Conservation (phyloP, 2,113 vertebrate species). For the Cyanistes caeruleus region DNA sequence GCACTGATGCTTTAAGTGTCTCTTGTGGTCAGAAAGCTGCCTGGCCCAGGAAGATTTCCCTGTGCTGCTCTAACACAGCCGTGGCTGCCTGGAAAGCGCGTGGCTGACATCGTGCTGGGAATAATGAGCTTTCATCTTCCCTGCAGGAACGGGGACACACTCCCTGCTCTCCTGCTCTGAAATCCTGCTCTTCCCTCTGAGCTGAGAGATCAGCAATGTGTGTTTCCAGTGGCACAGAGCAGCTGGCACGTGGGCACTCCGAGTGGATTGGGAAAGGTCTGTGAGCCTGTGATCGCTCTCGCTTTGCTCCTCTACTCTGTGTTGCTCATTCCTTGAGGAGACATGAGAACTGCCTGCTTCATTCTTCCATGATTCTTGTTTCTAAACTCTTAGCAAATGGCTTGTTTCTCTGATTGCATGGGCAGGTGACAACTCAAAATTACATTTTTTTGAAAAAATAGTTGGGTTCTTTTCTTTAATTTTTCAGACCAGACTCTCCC, state of each 20-base stretch:
- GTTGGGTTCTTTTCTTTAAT: neutral
- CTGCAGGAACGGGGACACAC: neutral
- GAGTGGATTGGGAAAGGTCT: neutral
- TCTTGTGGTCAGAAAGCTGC: neutral
- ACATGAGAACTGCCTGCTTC: neutral
- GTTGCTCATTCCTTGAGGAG: neutral
- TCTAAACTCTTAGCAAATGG: neutral
- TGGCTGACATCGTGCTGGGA: accelerated
- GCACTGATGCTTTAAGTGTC: accelerated
- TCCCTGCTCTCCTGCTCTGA: neutral
- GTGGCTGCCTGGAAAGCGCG: accelerated
- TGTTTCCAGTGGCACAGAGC: neutral
- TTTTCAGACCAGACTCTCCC: neutral
- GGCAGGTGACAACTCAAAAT: neutral
- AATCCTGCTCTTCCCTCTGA: neutral
- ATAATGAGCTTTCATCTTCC: neutral
- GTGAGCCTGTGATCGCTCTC: accelerated
- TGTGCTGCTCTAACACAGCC: neutral
- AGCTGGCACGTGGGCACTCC: accelerated
- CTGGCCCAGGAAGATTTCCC: neutral
- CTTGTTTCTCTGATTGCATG: neutral
- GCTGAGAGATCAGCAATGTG: neutral
- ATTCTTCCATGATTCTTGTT: neutral
- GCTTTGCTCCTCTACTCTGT: accelerated
- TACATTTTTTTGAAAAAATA: neutral